Evolutionary conservation across 2,888 invertebrate genomes (phyloP).

Genomic region (Serrognathus titanus): DNA sequence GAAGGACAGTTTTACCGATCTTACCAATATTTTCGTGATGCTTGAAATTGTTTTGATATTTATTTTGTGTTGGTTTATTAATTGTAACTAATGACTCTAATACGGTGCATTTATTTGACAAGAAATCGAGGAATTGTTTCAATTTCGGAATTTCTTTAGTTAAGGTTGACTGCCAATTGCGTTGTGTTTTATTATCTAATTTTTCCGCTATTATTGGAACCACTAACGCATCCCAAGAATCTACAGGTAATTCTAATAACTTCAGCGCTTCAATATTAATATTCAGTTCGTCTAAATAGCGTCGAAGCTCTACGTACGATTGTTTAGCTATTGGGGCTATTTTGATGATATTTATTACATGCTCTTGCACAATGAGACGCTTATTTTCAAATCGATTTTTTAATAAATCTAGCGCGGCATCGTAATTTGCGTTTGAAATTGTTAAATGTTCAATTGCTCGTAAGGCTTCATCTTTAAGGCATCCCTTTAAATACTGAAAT

Average conservation of each 20-base stretch:
- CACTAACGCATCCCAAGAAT: conserved; percentile 5
- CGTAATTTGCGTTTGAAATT: conserved; percentile 9
- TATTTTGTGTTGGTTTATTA: background rate
- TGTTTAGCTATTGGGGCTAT: conserved; percentile 2
- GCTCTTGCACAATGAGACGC: conserved; percentile 8
- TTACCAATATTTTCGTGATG: too few species aligned
- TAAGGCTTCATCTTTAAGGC: conserved; percentile 9
- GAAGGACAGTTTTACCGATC: too few species aligned
- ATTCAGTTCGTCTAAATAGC: conserved; percentile 5
- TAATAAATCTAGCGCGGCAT: conserved; percentile 4
- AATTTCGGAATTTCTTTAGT: conserved; percentile 1
- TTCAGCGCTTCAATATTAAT: conserved; percentile 5
- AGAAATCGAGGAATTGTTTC: background rate
- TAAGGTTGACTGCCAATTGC: background rate
- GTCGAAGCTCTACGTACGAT: conserved; percentile 2
- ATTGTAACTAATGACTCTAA: conserved; percentile 1
- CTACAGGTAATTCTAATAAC: background rate
- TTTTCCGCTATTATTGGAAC: conserved; percentile 2
- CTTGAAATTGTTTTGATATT: too few species aligned
- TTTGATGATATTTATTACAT: conserved; percentile 8
- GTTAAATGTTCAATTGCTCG: conserved; percentile 5
- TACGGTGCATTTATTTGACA: conserved; percentile 1
- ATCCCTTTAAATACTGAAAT: conserved; percentile 16
- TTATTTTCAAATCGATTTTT: conserved; percentile 7
- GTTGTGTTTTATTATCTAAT: background rate